phyloP scores from a whole-genome alignment of 2,797 vertebrate species.

The Phataginus tetradactyla region DNA sequence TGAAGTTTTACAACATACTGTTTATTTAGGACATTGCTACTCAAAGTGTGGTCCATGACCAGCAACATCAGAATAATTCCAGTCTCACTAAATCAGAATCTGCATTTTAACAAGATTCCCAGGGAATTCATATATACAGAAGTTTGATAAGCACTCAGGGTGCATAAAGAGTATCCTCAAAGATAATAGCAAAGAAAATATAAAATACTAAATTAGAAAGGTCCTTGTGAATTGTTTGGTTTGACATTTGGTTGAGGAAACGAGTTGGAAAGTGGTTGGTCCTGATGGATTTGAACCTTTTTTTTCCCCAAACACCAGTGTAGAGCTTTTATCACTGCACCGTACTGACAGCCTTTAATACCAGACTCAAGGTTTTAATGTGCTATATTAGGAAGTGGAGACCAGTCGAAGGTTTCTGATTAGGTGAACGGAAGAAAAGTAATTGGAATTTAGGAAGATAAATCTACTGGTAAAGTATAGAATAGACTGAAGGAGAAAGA shows the following conservation, averaged over 20 bases:
- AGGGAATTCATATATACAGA: neutral
- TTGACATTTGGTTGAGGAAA: conserved; percentile 24
- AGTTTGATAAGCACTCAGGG: neutral
- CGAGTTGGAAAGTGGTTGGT: neutral
- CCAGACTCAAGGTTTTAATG: neutral
- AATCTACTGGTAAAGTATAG: neutral
- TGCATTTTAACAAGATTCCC: neutral
- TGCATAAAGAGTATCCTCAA: neutral
- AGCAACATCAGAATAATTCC: neutral
- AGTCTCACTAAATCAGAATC: neutral
- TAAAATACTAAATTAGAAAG: neutral
- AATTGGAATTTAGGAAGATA: neutral
- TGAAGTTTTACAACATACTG: neutral
- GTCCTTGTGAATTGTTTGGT: neutral
- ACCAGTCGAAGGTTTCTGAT: neutral
- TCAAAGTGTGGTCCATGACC: neutral
- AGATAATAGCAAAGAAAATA: neutral
- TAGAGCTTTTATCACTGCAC: neutral
- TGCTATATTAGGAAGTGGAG: neutral
- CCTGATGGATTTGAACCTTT: neutral
- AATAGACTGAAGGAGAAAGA: neutral
- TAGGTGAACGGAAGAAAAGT: neutral
- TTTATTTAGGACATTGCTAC: neutral
- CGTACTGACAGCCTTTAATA: neutral
- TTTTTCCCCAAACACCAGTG: neutral